These are phyloP conservation scores for Ips typographus DNA, from an alignment of 1,140 invertebrate genomes.

Conservation along the genomic window DNA sequence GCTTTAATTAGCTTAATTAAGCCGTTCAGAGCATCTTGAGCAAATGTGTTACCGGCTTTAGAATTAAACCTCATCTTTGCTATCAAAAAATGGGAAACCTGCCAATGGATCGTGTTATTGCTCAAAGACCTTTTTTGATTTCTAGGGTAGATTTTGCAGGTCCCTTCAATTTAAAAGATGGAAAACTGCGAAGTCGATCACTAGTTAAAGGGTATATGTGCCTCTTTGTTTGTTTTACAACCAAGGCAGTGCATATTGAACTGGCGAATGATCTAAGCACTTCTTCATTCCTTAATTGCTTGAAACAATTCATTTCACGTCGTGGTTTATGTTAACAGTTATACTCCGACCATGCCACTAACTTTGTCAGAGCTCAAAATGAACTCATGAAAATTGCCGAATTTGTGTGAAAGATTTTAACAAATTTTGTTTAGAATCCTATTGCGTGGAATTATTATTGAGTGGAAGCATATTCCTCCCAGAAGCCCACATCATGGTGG, in stretches of 20 bases:
- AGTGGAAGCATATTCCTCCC: too few species aligned
- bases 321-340: too few species aligned
- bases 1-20: too few species aligned
- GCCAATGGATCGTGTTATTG: background rate
- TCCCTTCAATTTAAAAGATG: background rate
- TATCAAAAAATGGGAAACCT: background rate
- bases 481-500: too few species aligned
- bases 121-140: background rate
- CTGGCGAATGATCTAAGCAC: background rate
- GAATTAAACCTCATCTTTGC: background rate
- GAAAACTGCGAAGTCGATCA: background rate
- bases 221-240: background rate
- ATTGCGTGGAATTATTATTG: too few species aligned
- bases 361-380: too few species aligned
- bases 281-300: background rate
- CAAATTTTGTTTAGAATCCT: too few species aligned
- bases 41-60: background rate
- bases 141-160: background rate
- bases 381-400: too few species aligned
- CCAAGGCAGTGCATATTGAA: background rate
- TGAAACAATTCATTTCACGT: too few species aligned
- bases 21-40: too few species aligned
- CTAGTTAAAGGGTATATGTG: constrained; percentile 1
- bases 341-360: too few species aligned
- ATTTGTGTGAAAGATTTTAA: too few species aligned